These are phyloP conservation scores for Bimastos eiseni DNA, from an alignment of 2,888 invertebrate genomes.

Conservation along the genomic window DNA sequence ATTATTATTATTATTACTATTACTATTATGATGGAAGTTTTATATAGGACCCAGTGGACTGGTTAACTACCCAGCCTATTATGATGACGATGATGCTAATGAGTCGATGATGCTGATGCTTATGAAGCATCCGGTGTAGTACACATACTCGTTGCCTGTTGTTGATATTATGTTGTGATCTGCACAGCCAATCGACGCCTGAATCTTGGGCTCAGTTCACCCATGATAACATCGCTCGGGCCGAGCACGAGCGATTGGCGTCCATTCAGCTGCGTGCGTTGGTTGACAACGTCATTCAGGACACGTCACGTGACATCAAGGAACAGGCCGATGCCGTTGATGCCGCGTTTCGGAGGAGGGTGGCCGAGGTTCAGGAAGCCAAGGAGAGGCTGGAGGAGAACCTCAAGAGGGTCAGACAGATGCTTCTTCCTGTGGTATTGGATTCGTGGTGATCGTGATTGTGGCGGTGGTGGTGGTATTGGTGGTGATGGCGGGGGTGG, in stretches of 20 bases:
- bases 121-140: no score
- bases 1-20: no score
- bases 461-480: no score
- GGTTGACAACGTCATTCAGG: slow-evolving; percentile 74
- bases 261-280: slow-evolving; percentile 74
- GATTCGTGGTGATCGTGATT: no score
- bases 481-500: neutral
- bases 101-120: no score
- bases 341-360: slow-evolving; percentile 74
- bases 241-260: slow-evolving; percentile 76
- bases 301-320: slow-evolving; percentile 78
- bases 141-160: no score
- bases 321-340: slow-evolving; percentile 83
- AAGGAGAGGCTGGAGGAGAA: slow-evolving; percentile 71
- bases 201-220: slow-evolving; percentile 85
- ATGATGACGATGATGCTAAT: no score
- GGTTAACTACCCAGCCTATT: no score
- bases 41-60: no score
- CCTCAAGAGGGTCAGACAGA: slow-evolving; percentile 65
- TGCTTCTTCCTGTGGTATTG: neutral
- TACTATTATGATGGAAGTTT: no score
- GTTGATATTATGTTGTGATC: neutral
- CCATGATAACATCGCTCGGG: slow-evolving; percentile 75
- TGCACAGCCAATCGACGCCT: slow-evolving; percentile 75
- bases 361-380: slow-evolving; percentile 68